Evolutionary conservation across 2,797 vertebrate genomes (phyloP).

Genomic region (Eremophila alpestris): DNA sequence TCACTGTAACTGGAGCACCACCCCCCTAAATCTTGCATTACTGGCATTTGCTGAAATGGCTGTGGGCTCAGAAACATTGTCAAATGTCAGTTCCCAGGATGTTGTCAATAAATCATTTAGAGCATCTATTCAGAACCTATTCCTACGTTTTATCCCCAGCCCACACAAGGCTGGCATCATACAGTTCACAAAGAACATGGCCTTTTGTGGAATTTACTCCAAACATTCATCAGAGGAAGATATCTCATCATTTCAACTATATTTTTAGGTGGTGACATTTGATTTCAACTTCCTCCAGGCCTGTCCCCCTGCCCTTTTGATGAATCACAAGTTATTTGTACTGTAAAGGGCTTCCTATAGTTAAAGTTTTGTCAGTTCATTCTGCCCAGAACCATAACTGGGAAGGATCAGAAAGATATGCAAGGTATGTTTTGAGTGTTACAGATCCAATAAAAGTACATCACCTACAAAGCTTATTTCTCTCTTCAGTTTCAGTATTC

Average conservation of each 20-base stretch:
- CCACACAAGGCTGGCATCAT: conserved; percentile 7
- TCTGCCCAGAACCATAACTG: not conserved
- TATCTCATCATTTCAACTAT: conserved; percentile 29
- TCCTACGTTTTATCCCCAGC: not conserved
- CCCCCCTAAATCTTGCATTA: not conserved
- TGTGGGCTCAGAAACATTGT: not conserved
- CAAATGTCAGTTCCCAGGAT: conserved; percentile 39
- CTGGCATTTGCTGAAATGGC: conserved; percentile 41
- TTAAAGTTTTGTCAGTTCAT: not conserved
- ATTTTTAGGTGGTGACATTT: conserved; percentile 61
- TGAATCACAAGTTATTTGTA: conserved; percentile 44
- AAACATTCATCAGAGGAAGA: conserved; percentile 34
- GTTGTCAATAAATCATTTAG: conserved; percentile 26
- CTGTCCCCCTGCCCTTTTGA: conserved; percentile 20
- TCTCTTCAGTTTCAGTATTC: not conserved
- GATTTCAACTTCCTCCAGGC: conserved; percentile 33
- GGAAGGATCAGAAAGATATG: not conserved
- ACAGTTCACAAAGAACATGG: not conserved
- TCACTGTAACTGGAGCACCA: conserved; percentile 19
- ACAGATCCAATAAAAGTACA: not conserved
- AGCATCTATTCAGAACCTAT: conserved; percentile 16
- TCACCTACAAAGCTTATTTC: not conserved
- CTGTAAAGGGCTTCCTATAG: not conserved
- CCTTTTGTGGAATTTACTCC: conserved; percentile 24
- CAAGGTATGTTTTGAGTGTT: not conserved